These are phyloP conservation scores for Apodemia hepburni DNA, from an alignment of 2,888 invertebrate genomes.

Conservation along the genomic window DNA sequence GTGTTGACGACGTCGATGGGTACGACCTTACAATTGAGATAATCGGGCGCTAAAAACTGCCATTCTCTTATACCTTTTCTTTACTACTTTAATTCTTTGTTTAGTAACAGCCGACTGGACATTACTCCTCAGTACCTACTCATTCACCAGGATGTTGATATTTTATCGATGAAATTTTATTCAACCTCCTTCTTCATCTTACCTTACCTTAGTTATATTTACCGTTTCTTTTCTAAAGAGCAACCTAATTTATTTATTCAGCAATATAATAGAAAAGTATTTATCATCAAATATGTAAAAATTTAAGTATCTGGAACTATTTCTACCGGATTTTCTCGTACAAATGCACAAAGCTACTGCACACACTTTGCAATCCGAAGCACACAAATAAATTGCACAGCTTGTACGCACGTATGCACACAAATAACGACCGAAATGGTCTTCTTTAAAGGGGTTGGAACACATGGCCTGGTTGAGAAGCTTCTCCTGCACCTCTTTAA, in stretches of 20 bases:
- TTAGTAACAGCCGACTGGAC: no score
- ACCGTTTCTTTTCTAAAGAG: not conserved
- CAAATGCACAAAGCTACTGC: slow-evolving; percentile 67
- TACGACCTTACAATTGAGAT: not conserved
- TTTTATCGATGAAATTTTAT: not conserved
- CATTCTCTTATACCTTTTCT: not conserved
- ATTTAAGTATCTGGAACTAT: slow-evolving; percentile 48
- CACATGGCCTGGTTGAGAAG: slow-evolving; percentile 30
- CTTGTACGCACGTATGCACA: slow-evolving; percentile 76
- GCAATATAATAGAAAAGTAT: not conserved
- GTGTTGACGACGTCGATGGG: not conserved
- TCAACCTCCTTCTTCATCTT: no score
- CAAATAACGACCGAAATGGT: slow-evolving; percentile 53
- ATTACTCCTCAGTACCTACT: no score
- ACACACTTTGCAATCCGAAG: slow-evolving; percentile 66
- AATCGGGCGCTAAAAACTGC: not conserved
- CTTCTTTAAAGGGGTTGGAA: slow-evolving; percentile 29
- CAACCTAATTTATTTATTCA: not conserved
- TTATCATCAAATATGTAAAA: not conserved
- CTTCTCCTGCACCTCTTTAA: slow-evolving; percentile 49
- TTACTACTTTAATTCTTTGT: no score
- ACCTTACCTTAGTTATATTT: no score
- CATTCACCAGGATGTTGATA: no score
- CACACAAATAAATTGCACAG: slow-evolving; percentile 74
- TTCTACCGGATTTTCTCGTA: slow-evolving; percentile 57